Percentiles rank a stretch among this genome's conserved stretches.
phyloP scores from a whole-genome alignment of 2,888 invertebrate genomes.

The Galerucella pusilla region DNA sequence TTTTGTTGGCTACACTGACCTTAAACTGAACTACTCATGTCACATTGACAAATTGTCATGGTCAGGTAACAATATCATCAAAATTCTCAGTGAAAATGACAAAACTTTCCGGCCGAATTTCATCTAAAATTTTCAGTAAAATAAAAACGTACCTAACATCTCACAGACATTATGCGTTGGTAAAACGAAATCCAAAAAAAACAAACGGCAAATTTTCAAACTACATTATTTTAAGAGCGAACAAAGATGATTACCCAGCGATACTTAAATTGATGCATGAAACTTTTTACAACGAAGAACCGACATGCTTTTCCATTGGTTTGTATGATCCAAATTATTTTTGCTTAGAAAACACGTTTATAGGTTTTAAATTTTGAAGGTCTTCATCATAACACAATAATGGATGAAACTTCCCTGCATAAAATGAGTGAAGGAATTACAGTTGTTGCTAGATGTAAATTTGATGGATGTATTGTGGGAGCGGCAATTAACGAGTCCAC shows the following conservation, averaged over 20 bases:
- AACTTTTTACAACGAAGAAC: conserved; percentile 69
- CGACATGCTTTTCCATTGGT: conserved; percentile 58
- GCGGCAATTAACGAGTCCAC: conserved; percentile 66
- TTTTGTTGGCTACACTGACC: no score
- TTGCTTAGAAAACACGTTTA: not conserved
- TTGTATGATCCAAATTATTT: not conserved
- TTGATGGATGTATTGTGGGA: conserved; percentile 63
- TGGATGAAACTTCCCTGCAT: conserved; percentile 51
- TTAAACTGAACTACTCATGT: not conserved
- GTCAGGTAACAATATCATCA: conserved; percentile 24
- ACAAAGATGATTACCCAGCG: conserved; percentile 62
- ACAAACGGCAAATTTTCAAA: conserved; percentile 37
- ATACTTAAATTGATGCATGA: conserved; percentile 67
- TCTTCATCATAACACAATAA: conserved; percentile 59
- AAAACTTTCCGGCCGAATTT: conserved; percentile 44
- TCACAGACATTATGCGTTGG: conserved; percentile 18
- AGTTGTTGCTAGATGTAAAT: conserved; percentile 59
- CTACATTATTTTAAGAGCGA: conserved; percentile 63
- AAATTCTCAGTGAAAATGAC: conserved; percentile 52
- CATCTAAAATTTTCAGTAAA: conserved; percentile 45
- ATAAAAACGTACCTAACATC: conserved; percentile 7
- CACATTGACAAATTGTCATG: conserved; percentile 1
- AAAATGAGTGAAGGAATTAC: conserved; percentile 59
- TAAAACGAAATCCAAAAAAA: conserved; percentile 29
- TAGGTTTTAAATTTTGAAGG: conserved; percentile 56